Evolutionary conservation across 1,140 invertebrate species (phyloP), one percentile per base, ranked within the genome.

Genomic region (Cherax quadricarinatus): DNA sequence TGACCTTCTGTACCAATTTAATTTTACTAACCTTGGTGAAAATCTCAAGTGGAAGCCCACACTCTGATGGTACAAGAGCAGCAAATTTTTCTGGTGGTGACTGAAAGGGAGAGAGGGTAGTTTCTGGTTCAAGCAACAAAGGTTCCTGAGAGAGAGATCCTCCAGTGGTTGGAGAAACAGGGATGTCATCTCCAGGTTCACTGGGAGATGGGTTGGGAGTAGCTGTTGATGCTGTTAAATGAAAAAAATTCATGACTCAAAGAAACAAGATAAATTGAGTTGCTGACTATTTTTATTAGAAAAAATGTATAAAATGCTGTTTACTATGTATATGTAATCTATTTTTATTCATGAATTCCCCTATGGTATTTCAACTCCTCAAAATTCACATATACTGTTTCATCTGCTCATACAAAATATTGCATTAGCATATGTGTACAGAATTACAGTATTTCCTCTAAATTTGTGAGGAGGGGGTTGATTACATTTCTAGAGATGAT

Each of bases 31-130:
- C 97, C 95, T 98, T 97, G 53, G 97, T 97, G 95, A 99, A 99
- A 85, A 99, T 96, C 92, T 96, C 96, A 24, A 99, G 95, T 4
- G 99, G 99, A 94, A 99, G 97, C 21, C 98, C 98, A 95, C 97
- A 99, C 49, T 97, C 96, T 94, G 96, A 95, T 53, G 95, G 94
- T 2, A 95, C 94, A 12, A 95, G 89, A 24, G 94, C 93, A 24
- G 94, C 94, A 41, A 91, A 93, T 24, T 92, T 89, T 70, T 93
- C 93, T 24, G 93, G 82, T 30, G 84, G 88, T 49, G 91, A 90
- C 83, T 91, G 87, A 10, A 66, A 60, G 78, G 80, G 48, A 21
- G 78, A 66, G n/a, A 81, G 81, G 30, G 83, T 24, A 66, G 41
- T 24, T 51, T 91, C 84, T 75, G 85, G 57, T 78, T 80, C 62